Evolutionary conservation across 2,113 vertebrate genomes (phyloP), one percentile per base, ranked within the genome.

Genomic region (Coreoperca whiteheadi): DNA sequence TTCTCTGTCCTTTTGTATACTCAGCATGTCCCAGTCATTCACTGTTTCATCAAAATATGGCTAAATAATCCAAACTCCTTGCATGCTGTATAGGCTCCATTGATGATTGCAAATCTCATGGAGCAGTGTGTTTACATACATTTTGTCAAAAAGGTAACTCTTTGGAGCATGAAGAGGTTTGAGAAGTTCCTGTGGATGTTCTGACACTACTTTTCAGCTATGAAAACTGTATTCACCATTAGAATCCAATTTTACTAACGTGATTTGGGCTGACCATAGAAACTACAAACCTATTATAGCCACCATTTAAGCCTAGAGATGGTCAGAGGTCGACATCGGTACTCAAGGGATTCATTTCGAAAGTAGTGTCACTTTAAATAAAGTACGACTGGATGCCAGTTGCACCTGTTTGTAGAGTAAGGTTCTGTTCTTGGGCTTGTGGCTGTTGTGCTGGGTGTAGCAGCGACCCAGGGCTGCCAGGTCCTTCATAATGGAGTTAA

Each of bases 401-500:
- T 57, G 73, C 89, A 98, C 97, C 97, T 97, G 96, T 91, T 96
- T 97, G 94, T 93, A 95, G 73, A 93, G 95, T 53, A 94, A 86
- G 50, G 93, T 89, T 16, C 94, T 95, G 94, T 50, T 96, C 90
- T 97, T 97, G 86, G 96, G 95, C 85, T 96, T 96, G 94, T 96
- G 95, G 89, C 91, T 95, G 93, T 95, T 95, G 88, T 95, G 93
- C 87, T 96, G 94, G 28, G 91, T 93, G 85, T 95, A 96, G 73
- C 96, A 96, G 78, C 96, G 95, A 74, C 97, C 96, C 92, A 98
- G 69, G 0, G 97, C 97, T 43, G 97, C 97, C 88, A 98, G 93
- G 90, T 98, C 97, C 93, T 97, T 97, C 97, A 98, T 98, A 87
- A 98, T 98, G 85, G 97, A 97, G 92, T 97, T 96, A 37, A 98